Percentiles rank a stretch among this genome's conserved stretches.
Conservation (phyloP, 2,888 invertebrate species). For the Brenthis ino region DNA sequence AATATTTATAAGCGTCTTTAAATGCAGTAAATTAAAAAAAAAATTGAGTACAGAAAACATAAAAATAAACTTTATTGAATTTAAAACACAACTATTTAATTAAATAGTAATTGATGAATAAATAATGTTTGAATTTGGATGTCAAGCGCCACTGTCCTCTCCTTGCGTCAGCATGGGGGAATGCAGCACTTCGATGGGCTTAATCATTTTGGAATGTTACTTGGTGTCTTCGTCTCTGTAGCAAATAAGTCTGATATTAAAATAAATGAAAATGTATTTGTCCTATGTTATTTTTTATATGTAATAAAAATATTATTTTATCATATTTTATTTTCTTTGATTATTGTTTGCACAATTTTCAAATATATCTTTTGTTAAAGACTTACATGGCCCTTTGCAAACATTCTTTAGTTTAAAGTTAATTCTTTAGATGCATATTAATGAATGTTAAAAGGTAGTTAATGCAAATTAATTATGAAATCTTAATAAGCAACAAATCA, state of each 20-base stretch:
- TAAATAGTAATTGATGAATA: conserved; percentile 62
- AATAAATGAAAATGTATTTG: conserved; percentile 7
- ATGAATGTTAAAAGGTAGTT: too few relatives aligned
- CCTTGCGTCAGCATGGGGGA: conserved; percentile 30
- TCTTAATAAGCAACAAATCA: too few relatives aligned
- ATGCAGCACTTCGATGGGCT: conserved; percentile 40
- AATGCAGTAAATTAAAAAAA: conserved; percentile 34
- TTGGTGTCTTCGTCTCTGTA: conserved; percentile 77
- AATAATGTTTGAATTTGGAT: conserved; percentile 51
- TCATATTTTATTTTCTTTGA: too few relatives aligned
- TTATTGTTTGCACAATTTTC: too few relatives aligned
- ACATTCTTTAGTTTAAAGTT: too few relatives aligned
- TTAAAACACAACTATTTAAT: conserved; percentile 68
- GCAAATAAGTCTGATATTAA: conserved; percentile 62
- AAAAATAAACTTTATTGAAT: conserved; percentile 79
- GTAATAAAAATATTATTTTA: not conserved
- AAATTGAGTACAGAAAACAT: conserved; percentile 69
- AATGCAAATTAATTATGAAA: too few relatives aligned
- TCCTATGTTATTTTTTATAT: not conserved
- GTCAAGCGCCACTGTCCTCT: conserved; percentile 34
- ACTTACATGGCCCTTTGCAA: too few relatives aligned
- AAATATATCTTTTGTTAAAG: too few relatives aligned
- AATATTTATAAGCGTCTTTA: not conserved
- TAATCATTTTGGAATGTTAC: conserved; percentile 79
- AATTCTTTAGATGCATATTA: too few relatives aligned